Base-by-base conservation (phyloP, 2,888 invertebrate genomes). In the Dryomyza anilis region DNA sequence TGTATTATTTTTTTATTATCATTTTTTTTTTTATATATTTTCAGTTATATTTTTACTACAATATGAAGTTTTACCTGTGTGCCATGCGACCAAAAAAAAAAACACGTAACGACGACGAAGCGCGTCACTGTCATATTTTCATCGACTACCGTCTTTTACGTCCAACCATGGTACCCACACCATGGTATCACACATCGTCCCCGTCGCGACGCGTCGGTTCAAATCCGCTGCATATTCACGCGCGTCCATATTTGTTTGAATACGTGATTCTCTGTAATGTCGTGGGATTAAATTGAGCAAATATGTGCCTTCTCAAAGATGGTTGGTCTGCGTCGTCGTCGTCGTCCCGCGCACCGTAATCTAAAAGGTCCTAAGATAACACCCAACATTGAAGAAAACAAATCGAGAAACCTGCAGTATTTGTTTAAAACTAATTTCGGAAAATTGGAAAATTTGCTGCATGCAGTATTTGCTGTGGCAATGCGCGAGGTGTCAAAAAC, bases 401-500 rank as follows among this genome's bases (percentile, higher is more conserved):
- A 6, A 33, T 12, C 48, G 48, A 10, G 8, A 2, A 50, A 19
- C 27, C 48, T 50, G 19, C 25, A 25, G 14, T 50, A 50, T 46
- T 65, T 25, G 55, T 65, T 60, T 39, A 21, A 43, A 43, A n/a
- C n/a, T n/a, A n/a, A n/a, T n/a, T n/a, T n/a, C n/a, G n/a, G 48
- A 50, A 39, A 27, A 3, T 10, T 8, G 6, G 55, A 55, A 33
- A 58, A 39, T 30, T 5, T 19, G n/a, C 43, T 43, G 21, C 23
- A 23, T 33, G 30, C 10, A 6, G 43, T 27, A 43, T 64, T 64
- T 57, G 50, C 52, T 19, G 43, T 48, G 43, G 58, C 57, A 59
- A 50, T 45, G 58, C 16, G n/a, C 30, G 52, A 64, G 64, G 64
- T 64, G 64, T 59, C 59, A 64, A 64, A 45, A 25, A 6, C 64